Conservation (phyloP, 64 coral and sea anemone genomes). For the Stichodactyla mertensii region DNA sequence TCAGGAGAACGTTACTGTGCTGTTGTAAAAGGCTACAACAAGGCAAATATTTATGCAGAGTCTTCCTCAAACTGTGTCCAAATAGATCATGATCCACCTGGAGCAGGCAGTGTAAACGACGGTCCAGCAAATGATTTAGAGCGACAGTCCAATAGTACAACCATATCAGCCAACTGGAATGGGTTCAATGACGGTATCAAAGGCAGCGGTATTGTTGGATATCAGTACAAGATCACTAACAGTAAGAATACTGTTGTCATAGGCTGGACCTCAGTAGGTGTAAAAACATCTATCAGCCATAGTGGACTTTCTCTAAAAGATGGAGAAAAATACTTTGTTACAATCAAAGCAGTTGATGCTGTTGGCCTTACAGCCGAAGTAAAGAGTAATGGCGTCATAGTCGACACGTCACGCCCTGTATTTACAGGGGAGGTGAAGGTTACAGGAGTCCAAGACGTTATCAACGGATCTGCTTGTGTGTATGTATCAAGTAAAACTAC, state of each 20-base stretch:
- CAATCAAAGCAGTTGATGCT: too few relatives aligned
- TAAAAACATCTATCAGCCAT: too few relatives aligned
- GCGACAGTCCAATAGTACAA: conserved; percentile 56
- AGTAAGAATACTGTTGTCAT: neutral
- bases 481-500: too few relatives aligned
- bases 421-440: too few relatives aligned
- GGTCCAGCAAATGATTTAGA: conserved; percentile 64
- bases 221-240: conserved; percentile 58
- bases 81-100: conserved; percentile 84
- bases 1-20: conserved; percentile 75
- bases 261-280: too few relatives aligned
- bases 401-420: too few relatives aligned
- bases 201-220: conserved; percentile 85
- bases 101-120: conserved; percentile 69
- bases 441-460: too few relatives aligned
- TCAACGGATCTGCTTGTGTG: too few relatives aligned
- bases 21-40: conserved; percentile 79
- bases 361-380: too few relatives aligned
- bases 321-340: too few relatives aligned
- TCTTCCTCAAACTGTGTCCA: conserved; percentile 67
- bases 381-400: too few relatives aligned
- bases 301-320: too few relatives aligned
- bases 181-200: conserved; percentile 70
- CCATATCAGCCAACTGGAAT: conserved; percentile 77
- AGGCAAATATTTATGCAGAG: conserved; percentile 61